phyloP scores from a whole-genome alignment of 2,888 invertebrate genomes.

The Oscheius sp. region DNA sequence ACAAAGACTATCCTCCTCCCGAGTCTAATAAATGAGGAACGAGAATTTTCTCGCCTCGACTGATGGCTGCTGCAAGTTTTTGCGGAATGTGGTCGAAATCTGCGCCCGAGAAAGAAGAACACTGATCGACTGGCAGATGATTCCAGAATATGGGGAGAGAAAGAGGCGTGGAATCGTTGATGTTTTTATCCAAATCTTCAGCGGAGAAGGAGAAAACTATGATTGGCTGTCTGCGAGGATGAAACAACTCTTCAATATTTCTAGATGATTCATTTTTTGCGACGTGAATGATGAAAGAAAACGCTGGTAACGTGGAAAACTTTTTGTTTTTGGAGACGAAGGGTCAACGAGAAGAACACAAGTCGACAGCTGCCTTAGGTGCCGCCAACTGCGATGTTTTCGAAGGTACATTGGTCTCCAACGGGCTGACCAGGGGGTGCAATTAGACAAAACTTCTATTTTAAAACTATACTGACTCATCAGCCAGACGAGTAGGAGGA shows the following conservation, averaged over 20 bases:
- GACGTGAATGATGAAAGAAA: not conserved
- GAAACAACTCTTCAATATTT: not conserved
- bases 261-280: not conserved
- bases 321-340: not conserved
- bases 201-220: not conserved
- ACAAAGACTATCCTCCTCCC: constrained; percentile 15
- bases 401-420: too few relatives aligned
- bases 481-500: too few relatives aligned
- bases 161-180: too few relatives aligned
- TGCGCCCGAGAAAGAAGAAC: not conserved
- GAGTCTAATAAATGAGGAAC: not conserved
- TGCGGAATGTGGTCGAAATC: constrained; percentile 5
- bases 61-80: constrained; percentile 17
- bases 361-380: constrained; percentile 6
- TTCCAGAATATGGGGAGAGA: not conserved
- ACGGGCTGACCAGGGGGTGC: too few relatives aligned
- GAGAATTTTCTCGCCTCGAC: not conserved
- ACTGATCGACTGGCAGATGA: not conserved
- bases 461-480: too few relatives aligned
- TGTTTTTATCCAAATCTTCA: constrained; percentile 6
- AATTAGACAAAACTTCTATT: too few relatives aligned
- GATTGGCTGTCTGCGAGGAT: not conserved
- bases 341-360: constrained; percentile 8
- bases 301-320: not conserved
- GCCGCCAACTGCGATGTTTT: constrained; percentile 16